Conservation (phyloP, 2,888 invertebrate genomes). For the Cosmorhoe ocellata region DNA sequence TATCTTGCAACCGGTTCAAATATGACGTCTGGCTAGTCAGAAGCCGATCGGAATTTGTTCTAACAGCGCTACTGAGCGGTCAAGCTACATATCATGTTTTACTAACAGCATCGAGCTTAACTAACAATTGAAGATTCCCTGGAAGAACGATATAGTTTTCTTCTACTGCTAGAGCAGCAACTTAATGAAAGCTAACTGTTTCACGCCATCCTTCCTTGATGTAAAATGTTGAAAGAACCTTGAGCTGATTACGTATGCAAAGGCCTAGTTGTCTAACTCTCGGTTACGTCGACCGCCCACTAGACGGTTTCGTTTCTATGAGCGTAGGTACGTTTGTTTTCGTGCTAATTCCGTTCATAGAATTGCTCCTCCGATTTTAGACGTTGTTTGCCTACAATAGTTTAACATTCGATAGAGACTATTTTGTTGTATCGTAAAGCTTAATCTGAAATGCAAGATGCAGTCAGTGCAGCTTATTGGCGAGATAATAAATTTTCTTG, state of each 20-base stretch:
- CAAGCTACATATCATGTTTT: neutral
- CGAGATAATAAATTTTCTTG: conserved; percentile 36
- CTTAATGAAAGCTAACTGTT: conserved; percentile 27
- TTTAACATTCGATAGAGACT: conserved; percentile 34
- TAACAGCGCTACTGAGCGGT: conserved; percentile 6
- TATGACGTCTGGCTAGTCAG: conserved; percentile 26
- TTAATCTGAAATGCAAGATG: conserved; percentile 40
- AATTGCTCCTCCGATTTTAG: conserved; percentile 50
- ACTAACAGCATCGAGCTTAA: neutral
- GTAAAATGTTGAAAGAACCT: conserved; percentile 55
- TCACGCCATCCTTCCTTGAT: conserved; percentile 48
- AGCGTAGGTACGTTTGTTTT: conserved; percentile 48
- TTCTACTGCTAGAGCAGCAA: neutral
- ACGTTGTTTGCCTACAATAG: conserved; percentile 46
- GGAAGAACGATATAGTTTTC: neutral
- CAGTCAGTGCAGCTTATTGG: conserved; percentile 31
- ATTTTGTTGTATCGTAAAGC: conserved; percentile 39
- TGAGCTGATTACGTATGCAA: conserved; percentile 51
- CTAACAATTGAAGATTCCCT: no score
- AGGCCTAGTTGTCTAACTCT: conserved; percentile 42
- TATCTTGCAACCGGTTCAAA: conserved; percentile 31
- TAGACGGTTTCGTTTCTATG: conserved; percentile 49
- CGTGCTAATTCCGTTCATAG: conserved; percentile 55
- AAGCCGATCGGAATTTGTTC: conserved; percentile 10
- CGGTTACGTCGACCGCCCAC: conserved; percentile 54